Evolutionary conservation across 2,888 invertebrate genomes (phyloP), one percentile per base, ranked within the genome.

Genomic region (Congeria kusceri): DNA sequence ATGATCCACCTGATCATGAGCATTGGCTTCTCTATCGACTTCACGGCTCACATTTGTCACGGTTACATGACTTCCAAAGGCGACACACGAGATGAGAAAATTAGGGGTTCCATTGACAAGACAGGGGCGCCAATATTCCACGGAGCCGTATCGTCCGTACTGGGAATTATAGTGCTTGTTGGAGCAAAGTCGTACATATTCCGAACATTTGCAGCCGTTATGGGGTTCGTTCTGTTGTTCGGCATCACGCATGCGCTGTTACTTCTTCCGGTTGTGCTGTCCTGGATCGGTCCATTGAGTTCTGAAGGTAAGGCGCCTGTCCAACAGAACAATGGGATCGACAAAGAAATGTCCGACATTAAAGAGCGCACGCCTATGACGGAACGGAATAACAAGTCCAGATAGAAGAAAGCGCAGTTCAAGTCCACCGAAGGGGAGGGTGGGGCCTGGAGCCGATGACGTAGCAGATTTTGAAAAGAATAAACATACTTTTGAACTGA

Each of bases 1-100:
- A 90, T 89, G 86, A 88, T 91, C 23, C 88, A 89, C 62, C 63
- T 91, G 1, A 87, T 91, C n/a, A 88, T 91, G 83, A 84, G 87
- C 49, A 88, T 91, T 2, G 91, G 91, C 0, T 91, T 90, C 77
- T 88, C 89, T 18, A 87, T 90, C 7, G 90, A 89, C 67, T 87
- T 87, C 76, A 80, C 86, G 23, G 87, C 85, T 3, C 88, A 89
- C 65, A 83, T 89, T 18, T 86, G 87, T 25, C 80, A 88, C 44
- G 86, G 87, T 0, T 89, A 76, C 47, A 77, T 88, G 61, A 68
- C 78, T 11, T 63, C 80, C 0, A 57, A 53, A 4, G 76, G 69
- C 7, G 63, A 56, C 7, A 63, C 70, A 25, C 78, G 84, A n/a
- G 59, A 81, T 23, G 75, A 68, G 20, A 70, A 74, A 9, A 83